phyloP scores from a whole-genome alignment of 2,797 vertebrate genomes.

The Orestias chungarensis region DNA sequence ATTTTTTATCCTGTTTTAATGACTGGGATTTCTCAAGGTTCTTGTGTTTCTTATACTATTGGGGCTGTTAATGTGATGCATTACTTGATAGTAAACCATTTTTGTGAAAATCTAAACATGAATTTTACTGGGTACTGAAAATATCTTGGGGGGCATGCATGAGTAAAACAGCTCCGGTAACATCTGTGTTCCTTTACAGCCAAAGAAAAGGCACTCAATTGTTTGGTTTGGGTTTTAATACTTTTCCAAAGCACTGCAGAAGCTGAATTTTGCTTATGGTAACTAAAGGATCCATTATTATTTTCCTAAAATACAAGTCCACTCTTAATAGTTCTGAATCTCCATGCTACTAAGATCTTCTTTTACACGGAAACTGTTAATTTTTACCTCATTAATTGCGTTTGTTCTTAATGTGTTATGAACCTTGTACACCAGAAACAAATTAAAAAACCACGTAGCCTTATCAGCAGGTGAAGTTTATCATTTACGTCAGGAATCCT shows the following conservation, averaged over 20 bases:
- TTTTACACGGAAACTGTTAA: neutral
- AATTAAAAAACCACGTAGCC: neutral
- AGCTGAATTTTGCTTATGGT: neutral
- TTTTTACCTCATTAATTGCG: neutral
- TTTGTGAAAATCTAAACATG: neutral
- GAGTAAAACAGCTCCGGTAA: neutral
- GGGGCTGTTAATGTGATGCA: neutral
- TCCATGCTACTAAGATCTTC: neutral
- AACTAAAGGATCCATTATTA: neutral
- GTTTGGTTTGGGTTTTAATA: neutral
- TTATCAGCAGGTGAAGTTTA: constrained; percentile 75
- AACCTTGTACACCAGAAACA: neutral
- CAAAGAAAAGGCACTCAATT: neutral
- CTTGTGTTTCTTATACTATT: neutral
- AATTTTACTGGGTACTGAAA: neutral
- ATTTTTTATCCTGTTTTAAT: neutral
- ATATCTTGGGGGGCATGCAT: neutral
- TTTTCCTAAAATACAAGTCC: neutral
- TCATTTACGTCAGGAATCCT: constrained; percentile 66
- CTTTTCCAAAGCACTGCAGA: neutral
- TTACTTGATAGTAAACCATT: neutral
- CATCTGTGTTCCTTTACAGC: neutral
- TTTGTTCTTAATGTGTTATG: neutral
- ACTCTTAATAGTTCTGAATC: neutral
- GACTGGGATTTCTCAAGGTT: neutral